Evolutionary conservation across 2,797 vertebrate species (phyloP).

Genomic region (Malacoraja senta): DNA sequence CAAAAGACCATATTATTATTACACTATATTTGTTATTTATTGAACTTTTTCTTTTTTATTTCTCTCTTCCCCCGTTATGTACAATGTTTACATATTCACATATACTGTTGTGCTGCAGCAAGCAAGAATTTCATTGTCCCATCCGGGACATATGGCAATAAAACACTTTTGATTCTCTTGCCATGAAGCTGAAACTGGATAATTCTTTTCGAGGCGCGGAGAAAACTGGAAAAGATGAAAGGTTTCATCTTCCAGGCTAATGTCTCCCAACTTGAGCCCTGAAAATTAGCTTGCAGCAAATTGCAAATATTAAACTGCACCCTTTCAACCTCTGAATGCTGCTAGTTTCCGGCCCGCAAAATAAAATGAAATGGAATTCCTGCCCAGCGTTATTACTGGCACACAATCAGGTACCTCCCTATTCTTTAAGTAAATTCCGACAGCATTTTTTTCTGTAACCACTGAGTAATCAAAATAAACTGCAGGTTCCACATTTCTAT

Average conservation of each 20-base stretch:
- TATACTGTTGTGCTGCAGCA: too few species aligned
- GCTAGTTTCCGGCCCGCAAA: not conserved
- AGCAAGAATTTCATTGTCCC: too few species aligned
- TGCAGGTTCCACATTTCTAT: constrained; percentile 28
- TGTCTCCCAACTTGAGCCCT: not conserved
- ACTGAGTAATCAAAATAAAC: constrained; percentile 33
- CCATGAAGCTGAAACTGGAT: not conserved
- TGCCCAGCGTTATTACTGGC: constrained; percentile 9
- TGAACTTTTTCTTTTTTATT: too few species aligned
- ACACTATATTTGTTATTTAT: too few species aligned
- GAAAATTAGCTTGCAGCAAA: not conserved
- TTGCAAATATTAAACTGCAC: not conserved
- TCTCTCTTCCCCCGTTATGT: too few species aligned
- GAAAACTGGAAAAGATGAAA: not conserved
- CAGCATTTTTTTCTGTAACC: constrained; percentile 2
- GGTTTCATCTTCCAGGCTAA: not conserved
- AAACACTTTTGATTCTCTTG: not conserved
- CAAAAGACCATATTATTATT: too few species aligned
- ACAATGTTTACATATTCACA: too few species aligned
- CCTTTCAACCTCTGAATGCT: not conserved
- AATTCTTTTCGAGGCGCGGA: not conserved
- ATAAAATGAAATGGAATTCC: not conserved
- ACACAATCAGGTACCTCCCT: constrained; percentile 18
- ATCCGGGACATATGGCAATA: too few species aligned
- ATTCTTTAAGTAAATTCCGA: constrained; percentile 21